Percentiles rank a stretch among this genome's conserved stretches.
phyloP scores from a whole-genome alignment of 2,113 vertebrate species.

The Hippoglossus stenolepis region DNA sequence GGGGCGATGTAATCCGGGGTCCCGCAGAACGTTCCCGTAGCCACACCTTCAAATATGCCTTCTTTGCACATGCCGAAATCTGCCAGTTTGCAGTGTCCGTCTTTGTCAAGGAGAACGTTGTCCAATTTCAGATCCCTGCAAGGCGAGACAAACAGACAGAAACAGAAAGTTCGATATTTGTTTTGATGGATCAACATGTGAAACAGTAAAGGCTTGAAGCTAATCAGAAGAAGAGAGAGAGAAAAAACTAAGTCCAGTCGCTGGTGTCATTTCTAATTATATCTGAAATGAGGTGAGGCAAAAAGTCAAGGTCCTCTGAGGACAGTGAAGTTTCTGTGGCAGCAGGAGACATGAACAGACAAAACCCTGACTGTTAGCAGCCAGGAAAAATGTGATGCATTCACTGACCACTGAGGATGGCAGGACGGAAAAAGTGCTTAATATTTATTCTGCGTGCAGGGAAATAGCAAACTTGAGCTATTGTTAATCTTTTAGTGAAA shows the following conservation, averaged over 20 bases:
- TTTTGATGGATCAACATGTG: constrained; percentile 3
- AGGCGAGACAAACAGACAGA: constrained; percentile 28
- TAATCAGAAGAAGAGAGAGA: background rate
- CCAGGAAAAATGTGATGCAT: constrained; percentile 26
- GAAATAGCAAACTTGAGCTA: background rate
- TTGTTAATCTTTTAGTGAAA: background rate
- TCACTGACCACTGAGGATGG: constrained; percentile 2
- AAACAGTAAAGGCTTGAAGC: background rate
- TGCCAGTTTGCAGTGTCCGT: constrained; percentile 98
- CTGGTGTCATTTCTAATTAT: constrained; percentile 18
- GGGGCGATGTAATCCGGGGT: constrained; percentile 98
- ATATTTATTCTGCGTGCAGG: constrained; percentile 37
- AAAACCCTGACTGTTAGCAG: constrained; percentile 13
- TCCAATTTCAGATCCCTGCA: constrained; percentile 97
- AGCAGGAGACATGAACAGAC: constrained; percentile 19
- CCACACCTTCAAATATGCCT: constrained; percentile 88
- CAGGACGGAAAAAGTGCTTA: background rate
- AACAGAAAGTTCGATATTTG: constrained; percentile 1
- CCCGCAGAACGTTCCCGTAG: constrained; percentile 95
- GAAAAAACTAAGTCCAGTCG: background rate
- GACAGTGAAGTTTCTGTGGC: constrained; percentile 23
- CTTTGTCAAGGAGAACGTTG: constrained; percentile 94
- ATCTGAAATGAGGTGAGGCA: constrained; percentile 31
- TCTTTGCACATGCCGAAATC: constrained; percentile 99
- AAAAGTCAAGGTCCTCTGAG: constrained; percentile 24